A percentile compares a stretch with the other conserved stretches of the same genome.
Evolutionary conservation across 2,113 vertebrate species (phyloP).

Genomic region (Australoheros scitulus): DNA sequence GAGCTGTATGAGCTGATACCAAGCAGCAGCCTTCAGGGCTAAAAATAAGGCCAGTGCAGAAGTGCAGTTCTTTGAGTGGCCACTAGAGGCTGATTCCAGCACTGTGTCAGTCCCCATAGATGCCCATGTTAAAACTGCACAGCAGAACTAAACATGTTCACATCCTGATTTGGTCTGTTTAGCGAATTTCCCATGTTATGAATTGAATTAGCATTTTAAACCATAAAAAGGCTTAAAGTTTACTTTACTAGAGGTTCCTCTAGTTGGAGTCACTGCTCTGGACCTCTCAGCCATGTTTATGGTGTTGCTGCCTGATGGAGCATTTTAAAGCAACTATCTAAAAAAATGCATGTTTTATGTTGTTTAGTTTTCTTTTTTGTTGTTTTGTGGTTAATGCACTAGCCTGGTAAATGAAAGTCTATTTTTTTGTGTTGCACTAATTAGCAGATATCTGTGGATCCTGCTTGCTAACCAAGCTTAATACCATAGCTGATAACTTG

Average conservation of each 20-base stretch:
- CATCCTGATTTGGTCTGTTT: too few species aligned
- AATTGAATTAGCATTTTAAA: neutral
- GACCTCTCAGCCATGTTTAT: neutral
- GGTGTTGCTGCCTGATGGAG: neutral
- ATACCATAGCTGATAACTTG: neutral
- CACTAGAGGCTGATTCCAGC: neutral
- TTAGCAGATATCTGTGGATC: neutral
- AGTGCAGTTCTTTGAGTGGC: neutral
- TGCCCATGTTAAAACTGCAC: neutral
- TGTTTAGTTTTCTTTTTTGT: too few species aligned
- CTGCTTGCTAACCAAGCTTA: neutral
- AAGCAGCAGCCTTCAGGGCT: neutral
- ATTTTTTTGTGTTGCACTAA: neutral
- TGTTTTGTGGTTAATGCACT: neutral
- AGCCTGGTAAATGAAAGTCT: neutral
- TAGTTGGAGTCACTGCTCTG: neutral
- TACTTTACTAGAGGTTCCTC: neutral
- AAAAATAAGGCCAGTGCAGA: neutral
- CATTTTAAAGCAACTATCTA: neutral
- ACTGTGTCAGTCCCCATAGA: neutral
- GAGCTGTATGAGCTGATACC: neutral
- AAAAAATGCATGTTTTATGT: neutral
- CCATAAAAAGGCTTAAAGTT: neutral
- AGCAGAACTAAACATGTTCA: too few species aligned
- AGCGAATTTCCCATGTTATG: neutral